Conservation (phyloP, 2,888 invertebrate genomes). For the Oeneis ivallda region DNA sequence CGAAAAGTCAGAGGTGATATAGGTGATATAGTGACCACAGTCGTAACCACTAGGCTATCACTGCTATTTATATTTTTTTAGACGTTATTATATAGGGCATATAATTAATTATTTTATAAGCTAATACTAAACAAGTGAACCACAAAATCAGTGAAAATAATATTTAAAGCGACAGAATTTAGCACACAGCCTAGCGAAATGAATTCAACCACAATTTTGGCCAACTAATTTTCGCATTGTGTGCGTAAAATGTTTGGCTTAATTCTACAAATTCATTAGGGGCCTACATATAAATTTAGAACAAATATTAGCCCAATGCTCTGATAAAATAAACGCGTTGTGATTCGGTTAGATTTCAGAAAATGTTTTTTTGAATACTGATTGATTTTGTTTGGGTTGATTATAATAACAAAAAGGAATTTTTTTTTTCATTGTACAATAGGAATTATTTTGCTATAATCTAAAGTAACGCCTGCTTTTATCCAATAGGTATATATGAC, state of each 20-base stretch:
- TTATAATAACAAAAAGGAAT: no score
- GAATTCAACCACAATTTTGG: conserved; percentile 31
- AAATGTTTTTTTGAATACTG: not conserved
- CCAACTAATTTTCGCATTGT: conserved; percentile 31
- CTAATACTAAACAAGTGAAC: not conserved
- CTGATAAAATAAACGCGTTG: not conserved
- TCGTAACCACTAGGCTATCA: no score
- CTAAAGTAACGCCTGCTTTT: no score
- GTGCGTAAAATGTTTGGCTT: conserved; percentile 18
- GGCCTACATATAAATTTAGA: conserved; percentile 14
- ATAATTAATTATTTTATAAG: no score
- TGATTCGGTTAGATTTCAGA: not conserved
- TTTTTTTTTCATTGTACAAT: no score
- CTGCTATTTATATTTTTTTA: no score
- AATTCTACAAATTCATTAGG: conserved; percentile 22
- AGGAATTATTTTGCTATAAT: no score
- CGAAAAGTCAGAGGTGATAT: no score
- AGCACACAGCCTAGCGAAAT: conserved; percentile 23
- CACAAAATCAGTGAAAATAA: not conserved
- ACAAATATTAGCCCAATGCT: conserved; percentile 22
- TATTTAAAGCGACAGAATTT: not conserved
- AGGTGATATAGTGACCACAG: no score
- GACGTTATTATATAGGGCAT: no score
- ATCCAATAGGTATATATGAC: no score
- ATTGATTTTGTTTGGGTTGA: not conserved